These are phyloP conservation scores for Leptonema lineaticorne DNA, from an alignment of 1,140 invertebrate genomes.

Conservation along the genomic window DNA sequence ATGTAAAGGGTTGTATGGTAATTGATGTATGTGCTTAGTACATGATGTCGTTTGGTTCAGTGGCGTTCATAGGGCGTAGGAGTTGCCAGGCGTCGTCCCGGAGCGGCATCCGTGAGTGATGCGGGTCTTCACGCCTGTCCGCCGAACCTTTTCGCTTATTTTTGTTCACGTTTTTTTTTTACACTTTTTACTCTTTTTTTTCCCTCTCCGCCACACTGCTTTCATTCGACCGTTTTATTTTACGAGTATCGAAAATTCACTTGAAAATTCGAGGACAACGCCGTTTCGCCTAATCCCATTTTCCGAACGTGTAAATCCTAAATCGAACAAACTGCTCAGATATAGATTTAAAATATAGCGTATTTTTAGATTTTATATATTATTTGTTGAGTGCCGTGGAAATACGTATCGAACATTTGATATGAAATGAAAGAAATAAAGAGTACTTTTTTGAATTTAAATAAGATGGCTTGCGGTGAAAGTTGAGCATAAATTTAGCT, in stretches of 20 bases:
- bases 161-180: no score
- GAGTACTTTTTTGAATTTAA: not conserved
- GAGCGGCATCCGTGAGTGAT: conserved; percentile 2
- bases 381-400: no score
- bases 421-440: no score
- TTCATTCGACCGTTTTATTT: not conserved
- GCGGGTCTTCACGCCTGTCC: conserved; percentile 15
- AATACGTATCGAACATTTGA: no score
- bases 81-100: not conserved
- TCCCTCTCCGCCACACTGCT: not conserved
- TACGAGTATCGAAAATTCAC: not conserved
- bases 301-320: not conserved
- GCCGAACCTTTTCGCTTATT: no score
- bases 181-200: no score
- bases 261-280: conserved; percentile 1
- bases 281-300: not conserved
- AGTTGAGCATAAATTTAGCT: not conserved
- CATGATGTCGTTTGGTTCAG: no score
- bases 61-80: not conserved
- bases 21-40: not conserved
- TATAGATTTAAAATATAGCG: no score
- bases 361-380: no score
- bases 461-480: not conserved
- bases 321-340: not conserved
- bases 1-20: not conserved